phyloP scores from a whole-genome alignment of 2,113 vertebrate genomes.

The Podiceps cristatus region DNA sequence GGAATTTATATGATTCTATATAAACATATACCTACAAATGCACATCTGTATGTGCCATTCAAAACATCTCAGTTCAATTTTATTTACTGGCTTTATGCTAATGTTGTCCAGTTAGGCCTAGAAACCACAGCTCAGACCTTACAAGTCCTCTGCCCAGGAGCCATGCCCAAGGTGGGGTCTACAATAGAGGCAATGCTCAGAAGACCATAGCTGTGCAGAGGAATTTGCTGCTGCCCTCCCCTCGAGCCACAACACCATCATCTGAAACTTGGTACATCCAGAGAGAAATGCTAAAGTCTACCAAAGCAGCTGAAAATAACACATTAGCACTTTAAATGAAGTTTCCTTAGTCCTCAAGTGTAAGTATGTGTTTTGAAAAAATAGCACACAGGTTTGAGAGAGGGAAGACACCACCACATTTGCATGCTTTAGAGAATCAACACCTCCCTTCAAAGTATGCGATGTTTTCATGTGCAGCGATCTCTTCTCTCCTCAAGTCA shows the following conservation, averaged over 20 bases:
- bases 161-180: neutral
- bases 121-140: neutral
- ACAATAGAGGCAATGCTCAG: neutral
- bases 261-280: rapidly evolving
- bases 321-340: neutral
- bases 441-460: neutral
- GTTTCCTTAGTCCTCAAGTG: neutral
- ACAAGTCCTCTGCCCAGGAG: neutral
- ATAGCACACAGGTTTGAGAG: neutral
- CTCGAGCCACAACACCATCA: rapidly evolving
- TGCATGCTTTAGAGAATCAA: neutral
- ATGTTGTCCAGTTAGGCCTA: neutral
- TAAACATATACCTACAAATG: neutral
- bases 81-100: neutral
- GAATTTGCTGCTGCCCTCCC: neutral
- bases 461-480: neutral
- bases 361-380: neutral
- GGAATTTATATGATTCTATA: neutral
- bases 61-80: neutral
- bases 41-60: neutral
- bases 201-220: neutral
- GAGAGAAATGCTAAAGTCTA: neutral
- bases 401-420: neutral
- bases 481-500: neutral
- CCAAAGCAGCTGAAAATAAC: neutral